phyloP scores from a whole-genome alignment of 2,797 vertebrate genomes.

The Chelidonichthys spinosus region DNA sequence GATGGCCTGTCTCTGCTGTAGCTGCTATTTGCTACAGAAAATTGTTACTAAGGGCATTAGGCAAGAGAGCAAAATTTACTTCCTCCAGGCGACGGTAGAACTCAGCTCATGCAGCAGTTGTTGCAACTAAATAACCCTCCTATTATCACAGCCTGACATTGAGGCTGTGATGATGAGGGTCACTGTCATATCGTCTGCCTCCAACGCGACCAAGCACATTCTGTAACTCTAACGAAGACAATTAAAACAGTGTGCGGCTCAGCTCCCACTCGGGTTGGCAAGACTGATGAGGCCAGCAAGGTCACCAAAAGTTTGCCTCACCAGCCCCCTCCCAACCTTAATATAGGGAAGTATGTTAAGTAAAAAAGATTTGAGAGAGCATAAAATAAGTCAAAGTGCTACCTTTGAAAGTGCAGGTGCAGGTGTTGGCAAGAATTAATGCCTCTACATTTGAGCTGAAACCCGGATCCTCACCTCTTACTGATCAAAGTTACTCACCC shows the following conservation, averaged over 20 bases:
- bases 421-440: not conserved
- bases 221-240: not conserved
- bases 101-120: conserved; percentile 37
- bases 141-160: conserved; percentile 11
- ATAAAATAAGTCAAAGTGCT: not conserved
- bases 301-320: not conserved
- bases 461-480: not conserved
- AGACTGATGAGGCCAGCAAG: conserved; percentile 10
- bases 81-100: conserved; percentile 50
- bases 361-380: not conserved
- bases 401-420: not conserved
- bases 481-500: not conserved
- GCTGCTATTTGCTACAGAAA: conserved; percentile 54
- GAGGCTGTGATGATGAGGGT: not conserved
- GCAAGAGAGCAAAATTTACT: conserved; percentile 42
- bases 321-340: not conserved
- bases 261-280: not conserved
- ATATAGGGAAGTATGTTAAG: not conserved
- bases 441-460: not conserved
- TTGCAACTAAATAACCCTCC: conserved; percentile 50
- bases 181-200: not conserved
- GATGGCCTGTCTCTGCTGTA: conserved; percentile 47
- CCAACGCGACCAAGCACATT: not conserved
- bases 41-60: conserved; percentile 53
- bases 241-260: not conserved